phyloP scores from a whole-genome alignment of 2,797 vertebrate genomes.

The Sparus aurata region DNA sequence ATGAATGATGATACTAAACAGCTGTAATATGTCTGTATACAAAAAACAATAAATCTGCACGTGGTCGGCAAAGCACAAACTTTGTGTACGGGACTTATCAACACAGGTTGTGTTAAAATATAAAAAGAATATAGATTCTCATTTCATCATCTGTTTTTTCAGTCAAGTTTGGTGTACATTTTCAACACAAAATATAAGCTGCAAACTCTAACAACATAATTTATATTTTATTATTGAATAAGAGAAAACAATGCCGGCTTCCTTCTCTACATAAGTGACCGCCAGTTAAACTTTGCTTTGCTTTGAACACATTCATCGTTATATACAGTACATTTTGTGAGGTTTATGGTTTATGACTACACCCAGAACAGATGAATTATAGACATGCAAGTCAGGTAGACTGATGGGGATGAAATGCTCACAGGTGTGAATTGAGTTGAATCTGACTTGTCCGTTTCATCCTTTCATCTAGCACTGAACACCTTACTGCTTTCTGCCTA shows the following conservation, averaged over 20 bases:
- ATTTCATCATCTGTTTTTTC: not conserved
- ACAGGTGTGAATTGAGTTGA: not conserved
- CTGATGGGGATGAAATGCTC: not conserved
- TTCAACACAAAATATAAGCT: not conserved
- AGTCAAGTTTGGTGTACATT: not conserved
- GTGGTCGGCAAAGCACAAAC: not conserved
- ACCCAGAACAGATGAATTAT: not conserved
- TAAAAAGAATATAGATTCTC: not conserved
- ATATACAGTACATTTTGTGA: not conserved
- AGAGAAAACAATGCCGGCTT: not conserved
- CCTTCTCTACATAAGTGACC: not conserved
- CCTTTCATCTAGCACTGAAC: not conserved
- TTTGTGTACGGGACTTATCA: not conserved
- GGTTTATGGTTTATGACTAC: not conserved
- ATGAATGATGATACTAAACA: not conserved
- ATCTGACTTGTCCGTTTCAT: not conserved
- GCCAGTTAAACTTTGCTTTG: not conserved
- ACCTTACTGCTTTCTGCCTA: not conserved
- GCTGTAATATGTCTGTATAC: not conserved
- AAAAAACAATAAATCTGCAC: not conserved
- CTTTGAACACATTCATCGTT: not conserved
- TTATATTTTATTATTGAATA: not conserved
- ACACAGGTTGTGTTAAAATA: too few relatives aligned
- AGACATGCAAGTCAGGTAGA: not conserved
- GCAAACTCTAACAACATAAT: not conserved